Evolutionary conservation across 2,888 invertebrate genomes (phyloP), one percentile per base, ranked within the genome.

Genomic region (Pasiphila rectangulata): DNA sequence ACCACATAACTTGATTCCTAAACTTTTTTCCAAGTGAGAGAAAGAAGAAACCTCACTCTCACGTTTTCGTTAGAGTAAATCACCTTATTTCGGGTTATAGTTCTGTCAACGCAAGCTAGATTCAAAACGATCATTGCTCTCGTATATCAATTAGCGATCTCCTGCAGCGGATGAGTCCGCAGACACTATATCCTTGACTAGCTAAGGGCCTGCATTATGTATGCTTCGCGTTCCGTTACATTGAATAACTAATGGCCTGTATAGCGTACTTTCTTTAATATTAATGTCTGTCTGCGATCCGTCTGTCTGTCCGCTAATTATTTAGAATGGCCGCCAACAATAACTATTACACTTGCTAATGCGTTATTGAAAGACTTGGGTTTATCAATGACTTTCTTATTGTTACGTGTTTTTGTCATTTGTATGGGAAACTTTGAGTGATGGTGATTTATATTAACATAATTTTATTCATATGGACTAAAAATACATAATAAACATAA

Each of bases 161-260:
- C 2, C 9, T n/a, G 12, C n/a, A 25, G 12, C 6, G 27, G 27
- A 10, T 23, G 3, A 23, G 3, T 35, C 27, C 29, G 27, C 39
- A 39, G 39, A 9, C n/a, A 36, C 35, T 27, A 29, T 23, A 4
- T 7, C 24, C 19, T 37, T 32, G 34, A n/a, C 19, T 27, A 67
- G 69, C 72, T 59, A 68, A 50, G 45, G 43, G 19, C 24, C 38
- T 51, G 49, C 47, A 49, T 46, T 73, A 82, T 80, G 72, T 78
- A 83, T 83, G 63, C 56, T 47, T 59, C 51, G 51, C 73, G 83
- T 84, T 83, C 83, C 85, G 85, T 83, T 79, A 83, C 80, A 77
- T 75, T 77, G 85, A 75, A 79, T 83, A 68, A 63, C 75, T 81
- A 84, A 85, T 80, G 83, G 79, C 55, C 72, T 76, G 65, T 69